phyloP scores from a whole-genome alignment of 92 coral and sea anemone genomes.

The Ricordea florida region DNA sequence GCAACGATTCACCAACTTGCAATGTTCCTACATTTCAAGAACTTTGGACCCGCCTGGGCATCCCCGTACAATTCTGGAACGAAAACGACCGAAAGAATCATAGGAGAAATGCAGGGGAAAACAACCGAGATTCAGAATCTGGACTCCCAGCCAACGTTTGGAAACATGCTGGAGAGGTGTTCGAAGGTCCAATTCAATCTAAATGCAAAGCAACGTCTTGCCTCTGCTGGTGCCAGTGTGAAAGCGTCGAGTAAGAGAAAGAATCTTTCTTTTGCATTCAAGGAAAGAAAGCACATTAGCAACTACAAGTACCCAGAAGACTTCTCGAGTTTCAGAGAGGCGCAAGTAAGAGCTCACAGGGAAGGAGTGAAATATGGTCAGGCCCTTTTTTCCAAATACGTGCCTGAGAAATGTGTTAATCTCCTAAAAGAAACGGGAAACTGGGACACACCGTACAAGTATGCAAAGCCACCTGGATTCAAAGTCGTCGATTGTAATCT shows the following conservation, averaged over 20 bases:
- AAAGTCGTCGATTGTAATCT: constrained; percentile 8
- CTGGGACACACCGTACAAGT: constrained; percentile 42
- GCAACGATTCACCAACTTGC: constrained; percentile 42
- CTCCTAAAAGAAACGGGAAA: constrained; percentile 16
- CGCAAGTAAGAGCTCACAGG: constrained; percentile 37
- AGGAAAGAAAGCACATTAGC: neutral
- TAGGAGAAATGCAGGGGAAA: constrained; percentile 42
- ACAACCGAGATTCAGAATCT: constrained; percentile 27
- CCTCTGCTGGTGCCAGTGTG: constrained; percentile 33
- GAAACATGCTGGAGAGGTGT: constrained; percentile 42
- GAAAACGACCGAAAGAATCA: constrained; percentile 41
- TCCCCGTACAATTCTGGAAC: constrained; percentile 60
- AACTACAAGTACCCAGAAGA: constrained; percentile 6
- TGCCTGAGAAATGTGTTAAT: constrained; percentile 41
- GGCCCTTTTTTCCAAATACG: constrained; percentile 27
- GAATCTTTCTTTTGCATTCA: constrained; percentile 8
- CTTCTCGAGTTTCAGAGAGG: constrained; percentile 16
- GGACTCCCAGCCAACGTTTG: constrained; percentile 47
- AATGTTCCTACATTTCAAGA: constrained; percentile 49
- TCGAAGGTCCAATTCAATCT: constrained; percentile 37
- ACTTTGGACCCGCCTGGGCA: constrained; percentile 29
- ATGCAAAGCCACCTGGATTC: constrained; percentile 17
- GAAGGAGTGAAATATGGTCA: constrained; percentile 33
- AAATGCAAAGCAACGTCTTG: constrained; percentile 29
- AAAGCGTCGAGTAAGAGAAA: constrained; percentile 15